Conservation (phyloP, 2,888 invertebrate genomes). For the Leptogaster cylindrica region DNA sequence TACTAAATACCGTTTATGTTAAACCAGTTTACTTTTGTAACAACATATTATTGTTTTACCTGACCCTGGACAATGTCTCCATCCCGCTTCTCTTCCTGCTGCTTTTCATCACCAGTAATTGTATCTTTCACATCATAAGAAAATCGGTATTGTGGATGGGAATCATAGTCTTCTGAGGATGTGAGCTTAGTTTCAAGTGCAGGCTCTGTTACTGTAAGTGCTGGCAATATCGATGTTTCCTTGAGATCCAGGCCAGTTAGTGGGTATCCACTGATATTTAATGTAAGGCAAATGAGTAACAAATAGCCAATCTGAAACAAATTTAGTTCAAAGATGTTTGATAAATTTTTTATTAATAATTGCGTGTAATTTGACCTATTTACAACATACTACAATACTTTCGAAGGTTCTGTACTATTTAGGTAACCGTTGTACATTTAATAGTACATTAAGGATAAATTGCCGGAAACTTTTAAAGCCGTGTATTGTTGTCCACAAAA, state of each 20-base stretch:
- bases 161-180: conserved; percentile 51
- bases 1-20: conserved; percentile 43
- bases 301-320: conserved; percentile 22
- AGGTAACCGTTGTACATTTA: too few relatives aligned
- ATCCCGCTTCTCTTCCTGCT: conserved; percentile 52
- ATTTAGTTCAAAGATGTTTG: too few relatives aligned
- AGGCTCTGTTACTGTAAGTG: conserved; percentile 24
- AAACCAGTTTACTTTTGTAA: not conserved
- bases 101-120: conserved; percentile 52
- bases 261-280: conserved; percentile 28
- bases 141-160: conserved; percentile 50
- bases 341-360: too few relatives aligned
- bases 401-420: too few relatives aligned
- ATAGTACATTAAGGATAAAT: too few relatives aligned
- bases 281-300: conserved; percentile 1
- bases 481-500: too few relatives aligned
- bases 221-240: conserved; percentile 14
- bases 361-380: too few relatives aligned
- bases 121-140: conserved; percentile 52
- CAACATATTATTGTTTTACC: conserved; percentile 40
- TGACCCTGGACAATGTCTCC: conserved; percentile 52
- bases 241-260: conserved; percentile 19
- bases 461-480: too few relatives aligned
- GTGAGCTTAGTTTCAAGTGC: not conserved
- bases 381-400: too few relatives aligned